phyloP scores from a whole-genome alignment of 2,888 invertebrate genomes.

The Chrysolina americana region DNA sequence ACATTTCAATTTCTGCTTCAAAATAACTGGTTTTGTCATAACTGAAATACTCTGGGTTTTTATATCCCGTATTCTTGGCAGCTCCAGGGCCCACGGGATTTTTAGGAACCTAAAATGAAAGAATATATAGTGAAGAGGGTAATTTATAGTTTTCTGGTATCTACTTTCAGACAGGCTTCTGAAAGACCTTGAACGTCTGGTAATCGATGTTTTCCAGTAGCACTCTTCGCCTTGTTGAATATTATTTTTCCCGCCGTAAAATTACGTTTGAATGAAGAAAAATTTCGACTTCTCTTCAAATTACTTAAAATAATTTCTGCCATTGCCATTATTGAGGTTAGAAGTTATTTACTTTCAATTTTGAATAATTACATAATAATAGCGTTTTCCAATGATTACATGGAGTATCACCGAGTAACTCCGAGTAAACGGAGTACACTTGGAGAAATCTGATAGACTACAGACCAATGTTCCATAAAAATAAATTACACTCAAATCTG shows the following conservation, averaged over 20 bases:
- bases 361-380: too few species aligned
- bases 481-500: too few species aligned
- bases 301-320: conserved; percentile 17
- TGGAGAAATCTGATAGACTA: too few species aligned
- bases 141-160: not conserved
- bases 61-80: conserved; percentile 76
- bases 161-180: conserved; percentile 71
- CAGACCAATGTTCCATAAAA: too few species aligned
- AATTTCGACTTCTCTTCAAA: conserved; percentile 53
- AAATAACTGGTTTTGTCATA: conserved; percentile 84
- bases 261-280: conserved; percentile 55
- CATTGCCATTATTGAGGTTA: conserved; percentile 24
- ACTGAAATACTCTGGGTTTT: conserved; percentile 90
- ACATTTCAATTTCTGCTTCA: conserved; percentile 90
- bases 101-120: conserved; percentile 63
- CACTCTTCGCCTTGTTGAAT: conserved; percentile 55
- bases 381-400: too few species aligned
- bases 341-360: not conserved
- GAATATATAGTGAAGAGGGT: not conserved
- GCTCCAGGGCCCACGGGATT: conserved; percentile 82
- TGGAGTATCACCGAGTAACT: too few species aligned
- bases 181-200: conserved; percentile 78
- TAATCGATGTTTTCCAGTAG: conserved; percentile 14
- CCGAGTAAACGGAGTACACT: too few species aligned
- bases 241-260: conserved; percentile 61